These are phyloP conservation scores for Phalanger gymnotis DNA, from an alignment of 2,797 vertebrate genomes.

Conservation along the genomic window DNA sequence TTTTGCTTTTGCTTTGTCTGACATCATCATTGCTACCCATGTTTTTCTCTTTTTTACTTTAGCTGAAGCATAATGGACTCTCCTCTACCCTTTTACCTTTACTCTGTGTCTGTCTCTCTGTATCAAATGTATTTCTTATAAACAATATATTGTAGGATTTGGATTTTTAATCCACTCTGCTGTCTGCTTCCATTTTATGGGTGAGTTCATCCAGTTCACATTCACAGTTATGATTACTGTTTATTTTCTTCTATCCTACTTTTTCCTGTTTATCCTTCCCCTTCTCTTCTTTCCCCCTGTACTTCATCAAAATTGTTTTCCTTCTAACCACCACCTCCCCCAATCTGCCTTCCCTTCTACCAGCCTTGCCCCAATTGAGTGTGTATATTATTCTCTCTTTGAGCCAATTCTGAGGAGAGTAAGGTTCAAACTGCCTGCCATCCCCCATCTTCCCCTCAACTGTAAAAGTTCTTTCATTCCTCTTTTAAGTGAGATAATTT, in stretches of 20 bases:
- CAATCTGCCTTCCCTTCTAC: neutral
- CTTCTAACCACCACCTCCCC: neutral
- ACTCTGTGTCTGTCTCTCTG: neutral
- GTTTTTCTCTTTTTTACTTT: neutral
- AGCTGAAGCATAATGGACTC: neutral
- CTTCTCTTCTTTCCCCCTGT: neutral
- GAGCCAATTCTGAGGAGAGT: no score
- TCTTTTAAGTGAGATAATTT: neutral
- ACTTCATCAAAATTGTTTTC: no score
- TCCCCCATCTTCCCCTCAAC: neutral
- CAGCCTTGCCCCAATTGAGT: neutral
- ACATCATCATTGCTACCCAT: neutral
- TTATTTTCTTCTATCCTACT: neutral
- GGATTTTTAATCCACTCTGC: neutral
- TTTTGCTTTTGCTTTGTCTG: neutral
- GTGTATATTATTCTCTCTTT: no score
- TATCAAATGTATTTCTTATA: neutral
- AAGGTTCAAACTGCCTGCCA: neutral
- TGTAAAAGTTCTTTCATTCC: neutral
- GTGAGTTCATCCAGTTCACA: neutral
- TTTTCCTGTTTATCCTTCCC: neutral
- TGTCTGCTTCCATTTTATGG: neutral
- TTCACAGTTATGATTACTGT: neutral
- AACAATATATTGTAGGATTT: neutral
- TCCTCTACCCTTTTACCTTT: neutral